Base-by-base conservation (phyloP, 2,888 invertebrate species). In the Lasioglossum villosulum region DNA sequence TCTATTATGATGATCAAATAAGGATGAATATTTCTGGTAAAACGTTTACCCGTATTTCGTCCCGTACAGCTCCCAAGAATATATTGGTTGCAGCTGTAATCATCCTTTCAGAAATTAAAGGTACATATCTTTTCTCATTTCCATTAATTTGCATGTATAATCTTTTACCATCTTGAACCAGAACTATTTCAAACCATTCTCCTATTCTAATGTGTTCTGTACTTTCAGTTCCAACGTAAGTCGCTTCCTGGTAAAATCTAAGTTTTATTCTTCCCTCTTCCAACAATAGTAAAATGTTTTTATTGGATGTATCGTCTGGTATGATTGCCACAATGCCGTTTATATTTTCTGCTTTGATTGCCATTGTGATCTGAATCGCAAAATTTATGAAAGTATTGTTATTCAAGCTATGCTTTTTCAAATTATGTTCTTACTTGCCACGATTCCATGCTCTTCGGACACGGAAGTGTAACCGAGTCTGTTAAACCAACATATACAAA, bases 181-280 rank as follows among this genome's bases (percentile, higher is more conserved):
- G 48, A 2, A 88, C 90, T 16, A 96, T 83, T 88, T 96, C 95
- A 66, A 96, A 88, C 96, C 96, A 96, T 86, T 95, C 94, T 74
- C 95, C 94, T 2, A 94, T 92, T 8, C 91, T 92, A 86, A 92
- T 95, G 84, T 96, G 95, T 4, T 93, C 92, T n/a, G 94, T 94
- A 87, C 95, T 96, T 75, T 92, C 95, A 75, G 93, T 93, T 88
- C 95, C 95, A 14, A 95, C 93, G 72, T 93, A 93, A 79, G 94
- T 93, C 1, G 94, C 92, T 37, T 92, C 92, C 23, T 94, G 86
- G 0, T 92, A 92, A 78, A 95, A 83, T 90, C 95, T 95, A 48
- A 96, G 89, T 91, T 95, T 95, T 23, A 96, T 82, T 87, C 95
- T 94, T 91, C 93, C 94, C 84, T 95, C 95, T 87, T 95, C 95